phyloP scores from a whole-genome alignment of 2,113 vertebrate species.

The Anarrhichthys ocellatus region DNA sequence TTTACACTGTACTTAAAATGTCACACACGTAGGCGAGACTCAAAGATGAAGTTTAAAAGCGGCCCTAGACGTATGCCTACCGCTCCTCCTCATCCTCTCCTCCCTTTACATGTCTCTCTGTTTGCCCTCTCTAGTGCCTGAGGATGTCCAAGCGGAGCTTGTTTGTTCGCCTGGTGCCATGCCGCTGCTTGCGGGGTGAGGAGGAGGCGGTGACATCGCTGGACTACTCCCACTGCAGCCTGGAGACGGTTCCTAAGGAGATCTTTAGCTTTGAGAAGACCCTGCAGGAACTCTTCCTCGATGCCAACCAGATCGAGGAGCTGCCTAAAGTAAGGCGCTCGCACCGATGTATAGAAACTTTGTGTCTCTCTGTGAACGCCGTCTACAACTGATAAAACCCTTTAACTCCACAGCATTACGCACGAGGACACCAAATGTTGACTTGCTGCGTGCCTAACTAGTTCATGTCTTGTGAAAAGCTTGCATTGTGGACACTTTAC shows the following conservation, averaged over 20 bases:
- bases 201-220: constrained; percentile 95
- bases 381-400: neutral
- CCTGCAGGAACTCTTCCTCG: constrained; percentile 98
- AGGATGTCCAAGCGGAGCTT: constrained; percentile 98
- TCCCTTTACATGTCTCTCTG: constrained; percentile 9
- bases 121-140: constrained; percentile 83
- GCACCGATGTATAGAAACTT: constrained; percentile 1
- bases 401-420: neutral
- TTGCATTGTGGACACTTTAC: neutral
- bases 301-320: constrained; percentile 99
- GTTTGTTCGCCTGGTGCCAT: constrained; percentile 96
- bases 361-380: neutral
- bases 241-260: constrained; percentile 99
- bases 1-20: neutral
- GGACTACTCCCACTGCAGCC: constrained; percentile 99
- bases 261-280: constrained; percentile 99
- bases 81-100: neutral
- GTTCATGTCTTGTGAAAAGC: constrained; percentile 4
- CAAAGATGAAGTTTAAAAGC: neutral
- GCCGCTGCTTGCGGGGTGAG: constrained; percentile 96
- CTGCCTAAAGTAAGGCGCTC: constrained; percentile 92
- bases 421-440: neutral
- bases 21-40: neutral
- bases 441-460: neutral
- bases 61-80: too few species aligned